Evolutionary conservation across 1,140 invertebrate genomes (phyloP).

Genomic region (Drosophila ficusphila): DNA sequence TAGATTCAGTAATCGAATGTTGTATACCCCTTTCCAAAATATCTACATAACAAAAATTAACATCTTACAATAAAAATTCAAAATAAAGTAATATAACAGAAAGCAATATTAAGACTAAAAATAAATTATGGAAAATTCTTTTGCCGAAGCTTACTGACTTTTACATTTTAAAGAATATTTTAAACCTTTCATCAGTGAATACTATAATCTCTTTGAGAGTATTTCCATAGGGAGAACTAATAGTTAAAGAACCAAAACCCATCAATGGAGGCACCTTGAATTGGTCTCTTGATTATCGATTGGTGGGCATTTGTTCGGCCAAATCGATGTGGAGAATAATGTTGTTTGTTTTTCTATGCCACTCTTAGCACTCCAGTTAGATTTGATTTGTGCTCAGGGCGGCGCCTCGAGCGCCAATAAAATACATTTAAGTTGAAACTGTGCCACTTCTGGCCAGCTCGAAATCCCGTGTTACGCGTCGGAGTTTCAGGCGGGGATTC

Average conservation of each 20-base stretch:
- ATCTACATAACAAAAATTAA: no score
- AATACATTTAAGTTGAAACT: constrained; percentile 40
- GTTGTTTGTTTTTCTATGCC: constrained; percentile 60
- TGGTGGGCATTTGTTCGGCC: constrained; percentile 56
- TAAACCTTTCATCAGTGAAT: background rate
- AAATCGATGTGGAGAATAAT: constrained; percentile 56
- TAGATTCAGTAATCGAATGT: background rate
- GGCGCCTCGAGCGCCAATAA: constrained; percentile 14
- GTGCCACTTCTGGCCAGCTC: constrained; percentile 56
- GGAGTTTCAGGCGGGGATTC: constrained; percentile 10
- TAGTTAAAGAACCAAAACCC: constrained; percentile 26
- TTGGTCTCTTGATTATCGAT: constrained; percentile 68
- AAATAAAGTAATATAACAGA: no score
- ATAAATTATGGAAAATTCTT: no score
- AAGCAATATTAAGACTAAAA: no score
- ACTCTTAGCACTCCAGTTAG: constrained; percentile 35
- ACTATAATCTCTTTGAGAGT: background rate
- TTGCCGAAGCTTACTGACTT: no score
- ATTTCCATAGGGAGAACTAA: background rate
- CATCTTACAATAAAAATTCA: no score
- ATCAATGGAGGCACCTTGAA: constrained; percentile 55
- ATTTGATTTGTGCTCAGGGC: constrained; percentile 19
- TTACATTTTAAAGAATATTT: background rate
- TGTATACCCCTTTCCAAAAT: background rate
- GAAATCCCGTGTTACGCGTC: constrained; percentile 66